Evolutionary conservation across 2,113 vertebrate species (phyloP).

Genomic region (Arenaria interpres): DNA sequence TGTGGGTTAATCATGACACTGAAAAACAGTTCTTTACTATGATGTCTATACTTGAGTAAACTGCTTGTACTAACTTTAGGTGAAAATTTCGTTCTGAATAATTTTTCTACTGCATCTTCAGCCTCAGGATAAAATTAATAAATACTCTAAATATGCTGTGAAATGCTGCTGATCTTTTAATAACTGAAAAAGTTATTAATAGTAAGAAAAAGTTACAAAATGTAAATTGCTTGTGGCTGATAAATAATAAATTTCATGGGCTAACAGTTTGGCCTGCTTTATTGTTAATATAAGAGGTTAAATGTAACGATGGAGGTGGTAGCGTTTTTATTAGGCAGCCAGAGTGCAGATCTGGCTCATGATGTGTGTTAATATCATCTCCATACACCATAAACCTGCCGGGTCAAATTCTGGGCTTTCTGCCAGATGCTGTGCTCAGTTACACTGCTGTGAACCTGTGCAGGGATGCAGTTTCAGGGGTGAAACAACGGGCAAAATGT

Average conservation of each 20-base stretch:
- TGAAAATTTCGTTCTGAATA: not conserved
- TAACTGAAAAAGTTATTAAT: not conserved
- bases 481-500: not conserved
- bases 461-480: not conserved
- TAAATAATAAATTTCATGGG: not conserved
- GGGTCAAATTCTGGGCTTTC: constrained; percentile 41
- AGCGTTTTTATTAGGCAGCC: constrained; percentile 21
- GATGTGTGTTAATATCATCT: constrained; percentile 48
- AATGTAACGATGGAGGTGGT: not conserved
- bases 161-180: not conserved
- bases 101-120: not conserved
- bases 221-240: not conserved
- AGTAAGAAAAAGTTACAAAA: not conserved
- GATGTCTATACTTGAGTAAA: not conserved
- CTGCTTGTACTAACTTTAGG: not conserved
- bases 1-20: not conserved
- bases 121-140: not conserved
- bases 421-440: constrained; percentile 32
- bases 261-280: not conserved
- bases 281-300: constrained; percentile 27
- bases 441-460: not conserved
- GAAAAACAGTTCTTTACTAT: not conserved
- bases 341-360: not conserved
- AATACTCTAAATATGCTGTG: not conserved
- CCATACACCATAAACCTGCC: not conserved